Conservation (phyloP, 2,888 invertebrate genomes). For the Nomada lathburiana region DNA sequence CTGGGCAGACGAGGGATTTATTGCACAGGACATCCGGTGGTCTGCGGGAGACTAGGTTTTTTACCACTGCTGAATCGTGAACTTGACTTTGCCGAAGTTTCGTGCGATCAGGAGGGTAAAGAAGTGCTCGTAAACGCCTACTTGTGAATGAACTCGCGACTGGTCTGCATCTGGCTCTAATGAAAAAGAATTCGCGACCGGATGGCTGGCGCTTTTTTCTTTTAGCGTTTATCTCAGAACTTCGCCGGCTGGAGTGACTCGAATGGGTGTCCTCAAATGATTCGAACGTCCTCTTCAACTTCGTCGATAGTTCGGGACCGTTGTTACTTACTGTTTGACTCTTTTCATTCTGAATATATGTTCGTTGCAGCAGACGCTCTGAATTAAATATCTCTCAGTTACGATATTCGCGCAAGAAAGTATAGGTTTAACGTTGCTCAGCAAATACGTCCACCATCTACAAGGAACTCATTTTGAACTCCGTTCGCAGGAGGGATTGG, state of each 20-base stretch:
- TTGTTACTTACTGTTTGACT: not conserved
- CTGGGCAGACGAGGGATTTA: conserved; percentile 17
- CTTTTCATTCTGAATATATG: too few relatives aligned
- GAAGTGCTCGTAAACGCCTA: conserved; percentile 44
- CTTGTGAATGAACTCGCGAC: conserved; percentile 56
- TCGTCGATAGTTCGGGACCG: not conserved
- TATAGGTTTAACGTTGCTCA: too few relatives aligned
- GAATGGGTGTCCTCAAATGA: not conserved
- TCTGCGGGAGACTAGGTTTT: conserved; percentile 28
- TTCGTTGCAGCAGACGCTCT: too few relatives aligned
- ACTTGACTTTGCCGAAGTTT: conserved; percentile 61
- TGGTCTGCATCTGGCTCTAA: conserved; percentile 55
- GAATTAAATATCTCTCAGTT: too few relatives aligned
- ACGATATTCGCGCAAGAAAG: too few relatives aligned
- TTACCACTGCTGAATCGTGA: conserved; percentile 40
- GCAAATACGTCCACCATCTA: not conserved
- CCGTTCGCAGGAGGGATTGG: not conserved
- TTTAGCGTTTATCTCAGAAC: conserved; percentile 7
- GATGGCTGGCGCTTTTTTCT: conserved; percentile 35
- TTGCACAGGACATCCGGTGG: conserved; percentile 50
- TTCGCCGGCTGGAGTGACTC: conserved; percentile 6
- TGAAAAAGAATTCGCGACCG: conserved; percentile 55
- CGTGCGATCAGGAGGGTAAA: conserved; percentile 4
- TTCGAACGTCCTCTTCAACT: not conserved
- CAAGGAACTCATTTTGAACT: not conserved